These are phyloP conservation scores for Thymelicus sylvestris DNA, from an alignment of 2,888 invertebrate genomes.

Conservation along the genomic window DNA sequence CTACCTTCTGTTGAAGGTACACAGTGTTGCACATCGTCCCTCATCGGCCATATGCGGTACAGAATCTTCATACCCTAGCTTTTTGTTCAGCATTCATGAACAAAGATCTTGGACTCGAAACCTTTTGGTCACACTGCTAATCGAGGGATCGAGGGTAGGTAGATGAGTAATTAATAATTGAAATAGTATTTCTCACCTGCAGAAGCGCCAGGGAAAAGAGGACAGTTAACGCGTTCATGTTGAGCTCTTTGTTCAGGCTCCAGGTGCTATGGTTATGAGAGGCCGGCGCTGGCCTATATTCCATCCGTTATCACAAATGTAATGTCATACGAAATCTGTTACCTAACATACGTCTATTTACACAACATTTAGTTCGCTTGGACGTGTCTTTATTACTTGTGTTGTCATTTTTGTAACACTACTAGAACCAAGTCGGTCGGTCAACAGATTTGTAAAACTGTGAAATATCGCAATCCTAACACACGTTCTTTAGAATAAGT, in stretches of 20 bases:
- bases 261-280: slow-evolving; percentile 9
- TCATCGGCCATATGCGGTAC: too few relatives aligned
- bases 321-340: slow-evolving; percentile 16
- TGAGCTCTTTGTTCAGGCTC: background rate
- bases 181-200: slow-evolving; percentile 41
- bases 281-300: slow-evolving; percentile 39
- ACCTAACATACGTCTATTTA: slow-evolving; percentile 12
- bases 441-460: background rate
- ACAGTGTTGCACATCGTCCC: too few relatives aligned
- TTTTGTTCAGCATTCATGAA: too few relatives aligned
- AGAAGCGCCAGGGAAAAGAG: slow-evolving; percentile 40
- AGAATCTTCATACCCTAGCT: too few relatives aligned
- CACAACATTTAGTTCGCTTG: slow-evolving; percentile 5
- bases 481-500: background rate
- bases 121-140: too few relatives aligned
- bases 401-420: background rate
- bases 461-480: background rate
- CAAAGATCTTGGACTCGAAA: too few relatives aligned
- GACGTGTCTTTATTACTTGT: background rate
- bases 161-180: background rate
- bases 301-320: slow-evolving; percentile 34
- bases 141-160: too few relatives aligned
- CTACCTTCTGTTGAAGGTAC: too few relatives aligned
- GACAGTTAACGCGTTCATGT: slow-evolving; percentile 39
- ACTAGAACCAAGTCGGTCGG: background rate